Percentiles rank a stretch among this genome's conserved stretches.
Conservation (phyloP, 2,888 invertebrate genomes). For the Altica lythri region DNA sequence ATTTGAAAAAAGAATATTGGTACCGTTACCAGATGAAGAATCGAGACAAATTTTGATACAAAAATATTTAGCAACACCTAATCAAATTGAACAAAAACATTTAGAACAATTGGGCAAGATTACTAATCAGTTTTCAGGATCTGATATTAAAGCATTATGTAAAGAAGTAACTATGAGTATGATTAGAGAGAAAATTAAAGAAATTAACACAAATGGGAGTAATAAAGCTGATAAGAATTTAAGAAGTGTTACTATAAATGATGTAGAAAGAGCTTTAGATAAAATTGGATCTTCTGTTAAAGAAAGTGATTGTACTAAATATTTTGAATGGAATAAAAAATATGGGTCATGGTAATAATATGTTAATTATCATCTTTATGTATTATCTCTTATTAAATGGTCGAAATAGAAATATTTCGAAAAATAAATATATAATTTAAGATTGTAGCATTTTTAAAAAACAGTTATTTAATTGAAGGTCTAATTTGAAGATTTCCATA, state of each 20-base stretch:
- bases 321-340: slow-evolving; percentile 68
- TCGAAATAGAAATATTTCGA: too few species aligned
- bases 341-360: slow-evolving; percentile 58
- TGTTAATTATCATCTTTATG: too few species aligned
- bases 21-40: slow-evolving; percentile 73
- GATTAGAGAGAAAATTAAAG: slow-evolving; percentile 61
- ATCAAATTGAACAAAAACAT: slow-evolving; percentile 49
- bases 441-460: too few species aligned
- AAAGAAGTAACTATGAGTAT: slow-evolving; percentile 88
- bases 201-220: slow-evolving; percentile 33
- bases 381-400: background rate
- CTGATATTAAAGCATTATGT: slow-evolving; percentile 83
- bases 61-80: slow-evolving; percentile 61
- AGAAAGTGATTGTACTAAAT: slow-evolving; percentile 60
- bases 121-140: slow-evolving; percentile 83
- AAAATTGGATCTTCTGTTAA: slow-evolving; percentile 66
- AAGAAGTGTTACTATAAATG: slow-evolving; percentile 55
- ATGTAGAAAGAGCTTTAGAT: slow-evolving; percentile 47
- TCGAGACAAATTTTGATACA: slow-evolving; percentile 73
- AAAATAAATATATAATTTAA: too few species aligned
- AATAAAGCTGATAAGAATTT: slow-evolving; percentile 51
- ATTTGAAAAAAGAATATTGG: slow-evolving; percentile 83
- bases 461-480: too few species aligned
- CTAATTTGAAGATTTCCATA: too few species aligned
- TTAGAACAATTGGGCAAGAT: slow-evolving; percentile 58